phyloP scores from a whole-genome alignment of 2,113 vertebrate genomes.

The Corvus hawaiiensis region DNA sequence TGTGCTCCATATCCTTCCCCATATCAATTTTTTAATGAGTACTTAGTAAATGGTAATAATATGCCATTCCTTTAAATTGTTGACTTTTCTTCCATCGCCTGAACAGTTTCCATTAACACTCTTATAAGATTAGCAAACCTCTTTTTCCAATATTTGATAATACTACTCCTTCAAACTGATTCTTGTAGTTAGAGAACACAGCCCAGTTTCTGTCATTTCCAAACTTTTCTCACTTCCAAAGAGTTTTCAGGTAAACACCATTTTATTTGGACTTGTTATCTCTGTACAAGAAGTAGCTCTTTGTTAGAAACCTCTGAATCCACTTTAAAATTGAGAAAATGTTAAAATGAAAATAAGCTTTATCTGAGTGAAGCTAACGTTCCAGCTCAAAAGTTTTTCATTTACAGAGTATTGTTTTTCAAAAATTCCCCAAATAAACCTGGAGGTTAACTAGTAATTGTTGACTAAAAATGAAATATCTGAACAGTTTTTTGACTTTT shows the following conservation, averaged over 20 bases:
- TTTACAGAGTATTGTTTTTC: not conserved
- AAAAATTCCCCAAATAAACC: not conserved
- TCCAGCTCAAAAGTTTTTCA: not conserved
- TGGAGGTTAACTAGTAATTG: not conserved
- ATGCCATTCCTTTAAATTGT: not conserved
- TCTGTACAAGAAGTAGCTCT: not conserved
- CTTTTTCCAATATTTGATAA: not conserved
- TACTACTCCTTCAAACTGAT: not conserved
- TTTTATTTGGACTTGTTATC: not conserved
- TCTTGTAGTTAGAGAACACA: not conserved
- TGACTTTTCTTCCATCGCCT: not conserved
- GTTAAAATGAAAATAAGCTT: not conserved
- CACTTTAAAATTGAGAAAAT: not conserved
- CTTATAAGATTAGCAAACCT: not conserved
- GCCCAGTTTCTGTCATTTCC: not conserved
- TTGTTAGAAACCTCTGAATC: not conserved
- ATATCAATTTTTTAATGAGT: not conserved
- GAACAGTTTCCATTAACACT: not conserved
- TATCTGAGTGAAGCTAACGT: not conserved
- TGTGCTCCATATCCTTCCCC: not conserved
- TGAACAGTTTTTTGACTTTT: not conserved
- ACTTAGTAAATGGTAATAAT: not conserved
- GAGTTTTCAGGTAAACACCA: not conserved
- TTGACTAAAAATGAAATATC: not conserved
- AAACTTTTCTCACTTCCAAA: not conserved